Evolutionary conservation across 1,140 invertebrate genomes (phyloP).

Genomic region (Sesamia nonagrioides): DNA sequence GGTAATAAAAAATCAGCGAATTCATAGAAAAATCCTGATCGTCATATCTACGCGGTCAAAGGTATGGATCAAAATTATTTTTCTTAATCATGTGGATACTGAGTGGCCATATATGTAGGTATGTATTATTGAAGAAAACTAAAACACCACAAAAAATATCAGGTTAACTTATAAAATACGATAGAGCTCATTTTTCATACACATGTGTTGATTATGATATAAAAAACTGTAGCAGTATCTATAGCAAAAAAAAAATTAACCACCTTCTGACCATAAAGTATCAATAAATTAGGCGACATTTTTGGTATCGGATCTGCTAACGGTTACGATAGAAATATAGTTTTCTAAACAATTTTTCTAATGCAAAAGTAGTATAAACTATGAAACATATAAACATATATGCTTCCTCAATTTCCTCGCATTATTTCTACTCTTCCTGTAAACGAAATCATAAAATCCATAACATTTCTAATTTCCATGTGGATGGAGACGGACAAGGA

Average conservation of each 20-base stretch:
- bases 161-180: not conserved
- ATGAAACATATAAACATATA: not conserved
- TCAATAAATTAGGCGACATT: not conserved
- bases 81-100: too few species aligned
- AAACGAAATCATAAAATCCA: slow-evolving; percentile 28
- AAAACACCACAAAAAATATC: not conserved
- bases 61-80: too few species aligned
- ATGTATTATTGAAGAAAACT: too few species aligned
- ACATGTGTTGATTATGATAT: not conserved
- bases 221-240: not conserved
- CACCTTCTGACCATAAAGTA: not conserved
- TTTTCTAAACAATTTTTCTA: not conserved
- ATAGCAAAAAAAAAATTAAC: not conserved
- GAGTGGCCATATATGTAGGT: too few species aligned
- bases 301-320: not conserved
- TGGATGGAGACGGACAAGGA: slow-evolving; percentile 34
- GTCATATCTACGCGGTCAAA: too few species aligned
- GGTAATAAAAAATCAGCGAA: too few species aligned
- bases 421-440: not conserved
- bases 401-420: slow-evolving; percentile 13
- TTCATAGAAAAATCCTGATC: too few species aligned
- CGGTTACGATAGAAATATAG: not conserved
- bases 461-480: slow-evolving; percentile 41
- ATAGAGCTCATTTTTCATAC: not conserved
- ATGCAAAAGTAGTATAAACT: not conserved